Evolutionary conservation across 2,113 vertebrate genomes (phyloP).

Genomic region (Paramormyrops kingsleyae): DNA sequence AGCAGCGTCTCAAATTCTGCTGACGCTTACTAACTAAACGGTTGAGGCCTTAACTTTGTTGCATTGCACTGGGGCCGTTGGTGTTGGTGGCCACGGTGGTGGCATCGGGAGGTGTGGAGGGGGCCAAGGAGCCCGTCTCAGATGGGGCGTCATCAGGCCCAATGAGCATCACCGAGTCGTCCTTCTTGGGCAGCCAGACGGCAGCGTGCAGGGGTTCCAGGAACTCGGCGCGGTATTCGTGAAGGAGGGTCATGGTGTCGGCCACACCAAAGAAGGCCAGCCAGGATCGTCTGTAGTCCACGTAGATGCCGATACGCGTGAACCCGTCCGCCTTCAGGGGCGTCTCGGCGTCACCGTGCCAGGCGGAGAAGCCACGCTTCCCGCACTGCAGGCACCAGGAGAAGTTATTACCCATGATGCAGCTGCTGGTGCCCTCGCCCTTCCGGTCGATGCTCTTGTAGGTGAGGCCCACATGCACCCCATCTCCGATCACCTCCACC

Average conservation of each 20-base stretch:
- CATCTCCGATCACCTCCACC: constrained; percentile 61
- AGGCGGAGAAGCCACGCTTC: constrained; percentile 69
- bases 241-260: constrained; percentile 55
- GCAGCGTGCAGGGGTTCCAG: constrained; percentile 62
- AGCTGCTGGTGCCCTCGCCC: constrained; percentile 59
- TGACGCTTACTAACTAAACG: background rate
- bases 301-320: constrained; percentile 61
- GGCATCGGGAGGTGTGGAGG: constrained; percentile 33
- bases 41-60: background rate
- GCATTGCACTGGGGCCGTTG: background rate
- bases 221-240: constrained; percentile 61
- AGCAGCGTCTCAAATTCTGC: background rate
- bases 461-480: constrained; percentile 60
- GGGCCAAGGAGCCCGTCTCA: constrained; percentile 44
- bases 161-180: constrained; percentile 57
- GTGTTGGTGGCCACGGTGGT: background rate
- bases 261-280: constrained; percentile 62
- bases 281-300: constrained; percentile 51
- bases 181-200: constrained; percentile 76
- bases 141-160: constrained; percentile 44
- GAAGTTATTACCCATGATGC: constrained; percentile 65
- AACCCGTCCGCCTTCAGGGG: constrained; percentile 50
- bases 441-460: constrained; percentile 68
- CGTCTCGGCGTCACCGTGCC: constrained; percentile 67
- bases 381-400: constrained; percentile 74